Evolutionary conservation across 2,888 invertebrate species (phyloP).

Genomic region (Mythimna pallens): DNA sequence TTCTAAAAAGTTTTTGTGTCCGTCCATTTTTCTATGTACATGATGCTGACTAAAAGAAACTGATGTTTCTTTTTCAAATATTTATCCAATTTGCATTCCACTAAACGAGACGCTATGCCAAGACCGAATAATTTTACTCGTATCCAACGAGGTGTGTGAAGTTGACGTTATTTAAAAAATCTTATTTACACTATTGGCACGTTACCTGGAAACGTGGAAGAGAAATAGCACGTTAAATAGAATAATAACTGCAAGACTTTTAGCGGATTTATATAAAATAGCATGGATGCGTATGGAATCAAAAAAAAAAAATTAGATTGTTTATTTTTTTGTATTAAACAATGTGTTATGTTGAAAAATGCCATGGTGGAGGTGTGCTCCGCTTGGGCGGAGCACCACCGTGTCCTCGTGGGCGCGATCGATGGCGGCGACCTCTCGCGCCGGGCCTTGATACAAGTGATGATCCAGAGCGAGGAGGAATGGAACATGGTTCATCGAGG

Average conservation of each 20-base stretch:
- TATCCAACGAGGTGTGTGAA: slow-evolving; percentile 26
- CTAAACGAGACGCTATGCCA: slow-evolving; percentile 47
- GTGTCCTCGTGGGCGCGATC: too few relatives aligned
- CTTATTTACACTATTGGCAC: slow-evolving; percentile 18
- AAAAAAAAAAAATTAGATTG: too few relatives aligned
- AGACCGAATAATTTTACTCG: slow-evolving; percentile 53
- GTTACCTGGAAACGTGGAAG: not conserved
- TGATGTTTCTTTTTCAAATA: slow-evolving; percentile 58
- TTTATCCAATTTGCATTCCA: slow-evolving; percentile 65
- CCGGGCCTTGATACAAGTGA: too few relatives aligned
- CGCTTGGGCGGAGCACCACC: too few relatives aligned
- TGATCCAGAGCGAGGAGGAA: too few relatives aligned
- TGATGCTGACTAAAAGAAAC: slow-evolving; percentile 24
- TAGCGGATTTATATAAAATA: not conserved
- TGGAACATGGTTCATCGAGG: too few relatives aligned
- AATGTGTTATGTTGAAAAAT: too few relatives aligned
- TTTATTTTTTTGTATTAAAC: too few relatives aligned
- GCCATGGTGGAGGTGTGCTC: too few relatives aligned
- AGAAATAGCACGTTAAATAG: not conserved
- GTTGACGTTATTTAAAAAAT: slow-evolving; percentile 26
- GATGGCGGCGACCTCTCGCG: too few relatives aligned
- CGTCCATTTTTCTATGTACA: not conserved
- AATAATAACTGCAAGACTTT: not conserved
- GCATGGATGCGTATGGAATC: too few relatives aligned
- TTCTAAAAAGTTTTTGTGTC: not conserved